Conservation (phyloP, 2,113 vertebrate genomes). For the Odocoileus hemionus region DNA sequence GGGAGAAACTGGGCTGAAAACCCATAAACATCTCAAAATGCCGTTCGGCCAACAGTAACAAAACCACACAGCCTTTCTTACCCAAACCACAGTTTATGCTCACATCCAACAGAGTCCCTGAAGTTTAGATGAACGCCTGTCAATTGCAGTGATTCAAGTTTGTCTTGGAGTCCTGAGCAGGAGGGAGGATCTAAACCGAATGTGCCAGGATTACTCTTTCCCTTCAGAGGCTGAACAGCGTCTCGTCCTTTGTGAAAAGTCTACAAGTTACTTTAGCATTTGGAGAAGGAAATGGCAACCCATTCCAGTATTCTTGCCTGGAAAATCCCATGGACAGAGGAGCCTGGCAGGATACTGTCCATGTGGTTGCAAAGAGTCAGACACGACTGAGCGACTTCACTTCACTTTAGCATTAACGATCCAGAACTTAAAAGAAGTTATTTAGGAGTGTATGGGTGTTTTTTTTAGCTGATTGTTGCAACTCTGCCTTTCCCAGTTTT, state of each 20-base stretch:
- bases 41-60: background rate
- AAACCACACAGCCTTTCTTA: background rate
- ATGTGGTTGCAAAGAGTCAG: background rate
- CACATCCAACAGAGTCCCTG: background rate
- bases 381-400: background rate
- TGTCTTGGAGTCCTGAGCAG: background rate
- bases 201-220: background rate
- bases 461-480: background rate
- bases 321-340: background rate
- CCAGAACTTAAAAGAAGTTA: background rate
- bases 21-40: background rate
- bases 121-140: background rate
- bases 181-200: background rate
- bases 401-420: background rate
- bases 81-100: background rate
- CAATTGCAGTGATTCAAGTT: background rate
- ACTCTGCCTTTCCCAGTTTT: background rate
- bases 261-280: background rate
- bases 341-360: background rate
- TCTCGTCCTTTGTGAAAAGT: background rate
- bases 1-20: background rate
- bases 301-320: background rate
- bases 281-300: background rate
- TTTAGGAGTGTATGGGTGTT: background rate
- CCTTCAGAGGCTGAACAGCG: background rate